Base-by-base conservation (phyloP, 1,140 invertebrate genomes). In the Formica selysi region DNA sequence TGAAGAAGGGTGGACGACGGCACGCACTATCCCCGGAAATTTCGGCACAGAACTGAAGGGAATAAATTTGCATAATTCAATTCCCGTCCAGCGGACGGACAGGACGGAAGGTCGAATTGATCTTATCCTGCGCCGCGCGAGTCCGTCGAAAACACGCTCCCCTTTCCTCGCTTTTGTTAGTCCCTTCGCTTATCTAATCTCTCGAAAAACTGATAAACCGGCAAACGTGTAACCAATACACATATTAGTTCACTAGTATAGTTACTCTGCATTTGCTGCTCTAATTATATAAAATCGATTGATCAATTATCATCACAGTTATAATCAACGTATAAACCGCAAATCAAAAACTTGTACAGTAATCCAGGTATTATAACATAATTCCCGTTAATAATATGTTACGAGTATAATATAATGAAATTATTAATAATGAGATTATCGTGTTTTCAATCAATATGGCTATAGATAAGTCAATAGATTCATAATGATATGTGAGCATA, bases 51-150 rank as follows among this genome's bases (percentile, higher is more conserved):
- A 36, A 59, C 70, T 74, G 86, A 32, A 67, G 73, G 67, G 19
- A 57, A 89, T 62, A n/a, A 57, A 89, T 89, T 89, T 88, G 76
- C 87, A 89, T 89, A 89, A 89, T 89, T 89, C 86, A 89, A 89
- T 89, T 85, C 80, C 73, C 80, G 57, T 32, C 73, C 41, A 57
- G 38, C 36, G 65, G 65, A 22, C 38, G 36, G 38, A 11, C 19
- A 54, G 51, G 41, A 87, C 79, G 73, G 86, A 85, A 85, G 86
- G 80, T 73, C 26, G 87, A 89, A 85, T 89, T 85, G 86, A 89
- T 89, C 86, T 88, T 89, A 88, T 89, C 87, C 59, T 48, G 65
- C 32, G 44, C n/a, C 54, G 36, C 51, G 79, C 67, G 79, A 73
- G 79, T 67, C 41, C 7, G 36, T 74, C 79, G 41, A 41, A 70